These are phyloP conservation scores for Drosophila pseudoobscura DNA, from an alignment of 1,140 invertebrate genomes.

Conservation along the genomic window DNA sequence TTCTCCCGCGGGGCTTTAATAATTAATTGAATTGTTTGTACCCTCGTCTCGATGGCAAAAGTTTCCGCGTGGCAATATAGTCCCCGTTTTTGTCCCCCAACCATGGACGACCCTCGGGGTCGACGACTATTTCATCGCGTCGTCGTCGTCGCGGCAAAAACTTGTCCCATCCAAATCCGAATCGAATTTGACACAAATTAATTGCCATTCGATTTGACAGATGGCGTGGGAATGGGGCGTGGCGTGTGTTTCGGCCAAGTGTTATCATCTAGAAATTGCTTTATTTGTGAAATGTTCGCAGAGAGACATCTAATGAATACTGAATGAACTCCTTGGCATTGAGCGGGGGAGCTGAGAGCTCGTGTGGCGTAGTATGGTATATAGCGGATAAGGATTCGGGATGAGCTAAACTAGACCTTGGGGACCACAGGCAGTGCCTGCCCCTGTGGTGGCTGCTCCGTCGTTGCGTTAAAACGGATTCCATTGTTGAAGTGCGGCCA, in stretches of 20 bases:
- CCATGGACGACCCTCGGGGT: conserved; percentile 8
- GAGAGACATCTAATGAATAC: conserved; percentile 50
- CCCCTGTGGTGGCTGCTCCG: conserved; percentile 8
- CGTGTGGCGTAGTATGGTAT: conserved; percentile 37
- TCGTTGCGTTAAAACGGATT: conserved; percentile 19
- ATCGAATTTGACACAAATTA: conserved; percentile 54
- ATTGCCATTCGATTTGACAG: conserved; percentile 52
- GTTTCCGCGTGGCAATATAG: too few species aligned
- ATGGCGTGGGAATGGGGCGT: conserved; percentile 2
- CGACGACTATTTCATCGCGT: conserved; percentile 31
- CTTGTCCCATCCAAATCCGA: conserved; percentile 42
- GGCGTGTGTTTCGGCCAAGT: conserved; percentile 30
- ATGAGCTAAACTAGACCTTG: conserved; percentile 29
- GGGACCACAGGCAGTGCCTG: conserved; percentile 16
- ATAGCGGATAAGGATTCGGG: background rate
- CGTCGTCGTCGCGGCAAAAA: conserved; percentile 38
- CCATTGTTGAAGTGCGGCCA: conserved; percentile 86
- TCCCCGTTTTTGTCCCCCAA: too few species aligned
- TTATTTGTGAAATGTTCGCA: conserved; percentile 55
- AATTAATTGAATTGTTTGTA: conserved; percentile 34
- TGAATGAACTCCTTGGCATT: conserved; percentile 58
- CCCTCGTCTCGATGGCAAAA: too few species aligned
- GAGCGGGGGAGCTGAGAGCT: conserved; percentile 44
- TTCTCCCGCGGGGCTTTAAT: conserved; percentile 23
- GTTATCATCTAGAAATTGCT: conserved; percentile 60